These are phyloP conservation scores for Poeciliopsis turneri DNA, from an alignment of 2,797 vertebrate genomes.

Conservation along the genomic window DNA sequence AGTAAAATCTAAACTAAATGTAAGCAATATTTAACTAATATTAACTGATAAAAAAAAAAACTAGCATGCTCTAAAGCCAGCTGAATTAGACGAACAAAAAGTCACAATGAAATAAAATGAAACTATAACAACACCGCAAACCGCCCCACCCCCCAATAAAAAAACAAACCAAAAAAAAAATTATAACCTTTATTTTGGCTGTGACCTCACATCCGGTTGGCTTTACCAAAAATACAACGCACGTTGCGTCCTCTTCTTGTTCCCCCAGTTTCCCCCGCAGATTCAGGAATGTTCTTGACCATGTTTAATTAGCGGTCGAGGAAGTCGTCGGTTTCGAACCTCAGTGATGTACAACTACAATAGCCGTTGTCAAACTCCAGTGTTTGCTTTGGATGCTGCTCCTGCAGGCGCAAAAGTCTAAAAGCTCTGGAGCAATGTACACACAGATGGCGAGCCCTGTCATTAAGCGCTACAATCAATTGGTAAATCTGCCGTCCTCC, in stretches of 20 bases:
- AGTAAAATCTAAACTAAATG: no score
- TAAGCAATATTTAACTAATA: no score
- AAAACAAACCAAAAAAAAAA: no score
- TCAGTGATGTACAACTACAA: constrained; percentile 13
- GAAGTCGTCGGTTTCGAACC: background rate
- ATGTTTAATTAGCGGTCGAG: background rate
- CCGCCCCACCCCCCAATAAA: no score
- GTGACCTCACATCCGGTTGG: background rate
- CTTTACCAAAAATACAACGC: background rate
- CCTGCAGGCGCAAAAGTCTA: constrained; percentile 14
- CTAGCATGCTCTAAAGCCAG: no score
- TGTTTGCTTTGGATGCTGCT: background rate
- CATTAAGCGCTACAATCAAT: constrained; percentile 38
- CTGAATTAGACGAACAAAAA: no score
- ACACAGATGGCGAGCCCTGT: constrained; percentile 40
- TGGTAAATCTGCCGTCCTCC: constrained; percentile 32
- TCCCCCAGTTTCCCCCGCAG: background rate
- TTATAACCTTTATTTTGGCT: background rate
- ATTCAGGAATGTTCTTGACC: background rate
- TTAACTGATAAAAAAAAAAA: no score
- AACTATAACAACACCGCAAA: no score
- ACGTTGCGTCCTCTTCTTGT: background rate
- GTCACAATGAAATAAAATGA: no score
- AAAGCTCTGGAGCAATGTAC: constrained; percentile 7
- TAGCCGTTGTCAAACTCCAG: constrained; percentile 15